Percentiles rank a stretch among this genome's conserved stretches.
Evolutionary conservation across 2,888 invertebrate genomes (phyloP).

Genomic region (Nephrotoma flavescens): DNA sequence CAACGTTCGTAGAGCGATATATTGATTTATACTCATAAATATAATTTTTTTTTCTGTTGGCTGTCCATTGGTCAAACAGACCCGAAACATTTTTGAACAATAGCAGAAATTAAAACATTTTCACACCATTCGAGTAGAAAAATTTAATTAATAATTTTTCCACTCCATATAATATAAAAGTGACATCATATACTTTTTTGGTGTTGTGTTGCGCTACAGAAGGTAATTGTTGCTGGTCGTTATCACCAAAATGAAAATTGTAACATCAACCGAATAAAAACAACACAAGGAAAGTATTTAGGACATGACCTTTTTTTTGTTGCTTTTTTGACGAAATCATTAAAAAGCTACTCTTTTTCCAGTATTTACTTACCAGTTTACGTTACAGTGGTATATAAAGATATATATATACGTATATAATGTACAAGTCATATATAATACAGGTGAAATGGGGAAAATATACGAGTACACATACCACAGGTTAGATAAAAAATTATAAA

Average conservation of each 20-base stretch:
- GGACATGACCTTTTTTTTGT: background rate
- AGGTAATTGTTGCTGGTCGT: background rate
- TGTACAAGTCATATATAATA: background rate
- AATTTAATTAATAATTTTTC: background rate
- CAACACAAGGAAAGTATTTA: background rate
- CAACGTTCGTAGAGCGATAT: background rate
- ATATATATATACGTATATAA: background rate
- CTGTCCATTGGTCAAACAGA: background rate
- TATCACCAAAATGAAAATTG: background rate
- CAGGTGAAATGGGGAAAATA: background rate
- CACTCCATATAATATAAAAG: background rate
- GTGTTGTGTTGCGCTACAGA: background rate
- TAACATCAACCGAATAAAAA: background rate
- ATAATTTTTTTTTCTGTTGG: background rate
- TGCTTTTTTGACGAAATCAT: background rate
- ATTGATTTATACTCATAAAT: background rate
- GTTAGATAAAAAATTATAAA: background rate
- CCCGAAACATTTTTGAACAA: background rate
- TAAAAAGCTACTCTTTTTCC: background rate
- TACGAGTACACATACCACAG: background rate
- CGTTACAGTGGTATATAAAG: background rate
- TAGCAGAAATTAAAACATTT: background rate
- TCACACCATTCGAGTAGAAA: background rate
- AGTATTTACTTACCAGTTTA: background rate
- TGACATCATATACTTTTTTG: background rate